Percentiles rank a stretch among this genome's conserved stretches.
Evolutionary conservation across 2,797 vertebrate genomes (phyloP).

Genomic region (Neoniphon sammara): DNA sequence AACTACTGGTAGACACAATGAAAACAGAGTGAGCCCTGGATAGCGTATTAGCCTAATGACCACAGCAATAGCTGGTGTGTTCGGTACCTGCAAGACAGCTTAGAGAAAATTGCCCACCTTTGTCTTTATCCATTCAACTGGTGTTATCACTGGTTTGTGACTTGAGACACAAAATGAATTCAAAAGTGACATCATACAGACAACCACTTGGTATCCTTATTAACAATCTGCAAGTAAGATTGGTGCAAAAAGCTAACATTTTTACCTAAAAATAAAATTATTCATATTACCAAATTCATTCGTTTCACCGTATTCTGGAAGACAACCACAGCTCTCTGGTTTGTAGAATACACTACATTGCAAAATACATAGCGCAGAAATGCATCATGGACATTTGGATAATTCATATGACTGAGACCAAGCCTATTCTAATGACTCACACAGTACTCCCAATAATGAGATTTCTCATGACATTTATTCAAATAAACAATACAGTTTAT

Average conservation of each 20-base stretch:
- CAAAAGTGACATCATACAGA: slow-evolving; percentile 60
- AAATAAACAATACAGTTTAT: slow-evolving; percentile 86
- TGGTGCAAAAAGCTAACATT: slow-evolving; percentile 46
- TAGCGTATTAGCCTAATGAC: slow-evolving; percentile 63
- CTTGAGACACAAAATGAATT: slow-evolving; percentile 43
- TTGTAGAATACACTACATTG: slow-evolving; percentile 60
- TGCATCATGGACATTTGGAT: slow-evolving; percentile 69
- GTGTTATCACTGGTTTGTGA: slow-evolving; percentile 60
- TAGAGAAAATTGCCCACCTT: slow-evolving; percentile 62
- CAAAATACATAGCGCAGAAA: slow-evolving; percentile 66
- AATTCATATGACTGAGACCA: slow-evolving; percentile 61
- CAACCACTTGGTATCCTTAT: slow-evolving; percentile 42
- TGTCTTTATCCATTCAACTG: slow-evolving; percentile 51
- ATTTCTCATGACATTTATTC: slow-evolving; percentile 86
- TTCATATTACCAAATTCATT: slow-evolving; percentile 43
- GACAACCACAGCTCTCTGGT: slow-evolving; percentile 66
- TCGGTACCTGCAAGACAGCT: slow-evolving; percentile 57
- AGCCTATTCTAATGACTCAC: slow-evolving; percentile 81
- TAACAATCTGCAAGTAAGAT: slow-evolving; percentile 60
- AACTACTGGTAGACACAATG: slow-evolving; percentile 74
- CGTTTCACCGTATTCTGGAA: slow-evolving; percentile 66
- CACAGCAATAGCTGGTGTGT: slow-evolving; percentile 62
- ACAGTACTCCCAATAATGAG: slow-evolving; percentile 78
- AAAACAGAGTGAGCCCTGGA: slow-evolving; percentile 72
- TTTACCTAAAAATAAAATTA: slow-evolving; percentile 39